Base-by-base conservation (phyloP, 2,113 vertebrate genomes). In the Ivindomyrus marchei region DNA sequence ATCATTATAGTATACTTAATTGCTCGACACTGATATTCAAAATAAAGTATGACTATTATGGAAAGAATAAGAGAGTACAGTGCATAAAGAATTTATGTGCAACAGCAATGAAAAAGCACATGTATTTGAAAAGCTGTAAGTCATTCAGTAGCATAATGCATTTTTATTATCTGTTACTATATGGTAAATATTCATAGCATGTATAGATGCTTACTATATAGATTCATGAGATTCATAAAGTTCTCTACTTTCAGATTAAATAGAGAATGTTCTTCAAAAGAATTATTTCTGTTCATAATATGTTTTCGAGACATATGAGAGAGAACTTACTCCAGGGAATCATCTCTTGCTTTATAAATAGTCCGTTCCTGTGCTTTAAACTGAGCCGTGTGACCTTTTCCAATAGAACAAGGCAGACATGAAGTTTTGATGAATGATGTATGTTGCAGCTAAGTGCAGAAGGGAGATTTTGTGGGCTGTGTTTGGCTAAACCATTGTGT, bases 371-470 rank as follows among this genome's bases (percentile, higher is more conserved):
- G 49, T 87, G n/a, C 27, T 87, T 47, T 52, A 13, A 87, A 87
- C 85, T 87, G 83, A 47, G 49, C 85, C 5, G 15, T 87, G 49
- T 87, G 85, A 87, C 85, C 49, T 87, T 87, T 87, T 87, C 85
- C 85, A 17, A 49, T 53, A 52, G n/a, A 87, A 87, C 85, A 52
- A 87, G 49, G 85, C 49, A 87, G 47, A 53, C 27, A 52, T 50
- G n/a, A 52, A 87, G 49, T n/a, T 52, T 52, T 87, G 85, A 52
- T 85, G 83, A 85, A 85, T 87, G 85, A 52, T 85, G 83, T 21
- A 85, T 85, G 45, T 85, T 85, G 24, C 83, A 47, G 45, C 83
- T 85, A 85, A n/a, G 24, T 87, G n/a, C 85, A 53, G 85, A 87
- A 36, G 27, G 85, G 50, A 21, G 9, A 56, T 47, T 27, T 86